These are phyloP conservation scores for Gobio occitaniae DNA, from an alignment of 2,797 vertebrate genomes.

Conservation along the genomic window DNA sequence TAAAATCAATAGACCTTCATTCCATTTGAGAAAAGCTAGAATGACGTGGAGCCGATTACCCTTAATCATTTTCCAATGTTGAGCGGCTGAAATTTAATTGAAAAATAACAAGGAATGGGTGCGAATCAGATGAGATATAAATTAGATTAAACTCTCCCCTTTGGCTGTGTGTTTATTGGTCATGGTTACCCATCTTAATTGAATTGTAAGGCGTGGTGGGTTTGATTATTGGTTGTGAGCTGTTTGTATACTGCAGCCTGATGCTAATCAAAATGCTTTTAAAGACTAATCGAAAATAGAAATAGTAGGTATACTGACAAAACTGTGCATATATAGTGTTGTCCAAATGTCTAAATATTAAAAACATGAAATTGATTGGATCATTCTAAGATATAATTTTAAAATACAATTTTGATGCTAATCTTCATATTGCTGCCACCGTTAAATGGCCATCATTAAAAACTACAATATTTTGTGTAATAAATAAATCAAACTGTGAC, in stretches of 20 bases:
- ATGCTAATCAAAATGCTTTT: not conserved
- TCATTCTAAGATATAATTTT: not conserved
- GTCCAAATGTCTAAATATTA: not conserved
- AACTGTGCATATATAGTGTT: not conserved
- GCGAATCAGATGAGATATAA: constrained; percentile 44
- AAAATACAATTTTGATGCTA: not conserved
- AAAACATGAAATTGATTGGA: not conserved
- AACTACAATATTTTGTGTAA: not conserved
- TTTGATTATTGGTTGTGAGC: constrained; percentile 29
- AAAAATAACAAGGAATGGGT: constrained; percentile 37
- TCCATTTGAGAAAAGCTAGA: constrained; percentile 38
- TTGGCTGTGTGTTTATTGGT: constrained; percentile 31
- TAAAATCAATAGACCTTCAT: constrained; percentile 50
- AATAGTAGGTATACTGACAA: not conserved
- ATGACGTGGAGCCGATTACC: constrained; percentile 40
- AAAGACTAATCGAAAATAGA: not conserved
- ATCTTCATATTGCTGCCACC: not conserved
- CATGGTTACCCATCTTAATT: constrained; percentile 28
- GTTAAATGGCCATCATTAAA: no score
- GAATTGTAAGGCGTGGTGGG: constrained; percentile 18
- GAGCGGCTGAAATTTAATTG: constrained; percentile 31
- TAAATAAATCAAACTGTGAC: not conserved
- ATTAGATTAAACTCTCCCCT: constrained; percentile 41
- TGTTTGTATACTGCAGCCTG: constrained; percentile 11
- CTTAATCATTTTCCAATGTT: constrained; percentile 48